phyloP scores from a whole-genome alignment of 2,888 invertebrate species.

The Arrhopalites spinosus region DNA sequence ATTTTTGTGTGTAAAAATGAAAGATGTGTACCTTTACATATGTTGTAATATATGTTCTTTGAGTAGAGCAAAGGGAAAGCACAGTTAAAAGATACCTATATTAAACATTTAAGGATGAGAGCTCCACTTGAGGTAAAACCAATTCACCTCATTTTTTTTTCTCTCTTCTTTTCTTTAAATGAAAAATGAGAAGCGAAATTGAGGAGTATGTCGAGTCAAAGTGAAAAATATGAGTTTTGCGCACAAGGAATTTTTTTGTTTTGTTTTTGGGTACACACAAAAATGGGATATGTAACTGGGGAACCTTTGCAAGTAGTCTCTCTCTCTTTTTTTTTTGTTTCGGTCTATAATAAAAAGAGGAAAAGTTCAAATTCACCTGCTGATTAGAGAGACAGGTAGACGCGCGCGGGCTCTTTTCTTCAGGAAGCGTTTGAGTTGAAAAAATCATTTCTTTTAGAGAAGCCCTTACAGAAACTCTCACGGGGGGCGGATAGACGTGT shows the following conservation, averaged over 20 bases:
- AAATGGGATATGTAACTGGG: neutral
- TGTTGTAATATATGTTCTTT: neutral
- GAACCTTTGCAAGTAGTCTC: conserved; percentile 24
- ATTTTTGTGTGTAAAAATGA: too few relatives aligned
- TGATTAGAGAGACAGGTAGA: conserved; percentile 51
- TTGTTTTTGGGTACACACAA: conserved; percentile 15
- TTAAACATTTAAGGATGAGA: too few relatives aligned
- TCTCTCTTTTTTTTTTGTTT: too few relatives aligned
- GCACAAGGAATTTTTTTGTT: conserved; percentile 30
- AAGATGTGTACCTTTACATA: too few relatives aligned
- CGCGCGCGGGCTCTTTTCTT: conserved; percentile 38
- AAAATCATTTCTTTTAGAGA: conserved; percentile 23
- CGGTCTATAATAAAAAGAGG: conserved; percentile 17
- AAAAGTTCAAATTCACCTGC: conserved; percentile 47
- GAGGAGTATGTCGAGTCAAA: conserved; percentile 36
- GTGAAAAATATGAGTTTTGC: conserved; percentile 42
- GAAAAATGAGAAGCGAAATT: conserved; percentile 45
- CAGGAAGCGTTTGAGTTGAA: conserved; percentile 29
- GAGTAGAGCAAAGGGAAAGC: neutral
- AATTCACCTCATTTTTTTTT: neutral
- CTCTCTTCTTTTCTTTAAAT: conserved; percentile 4
- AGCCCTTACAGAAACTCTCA: conserved; percentile 11
- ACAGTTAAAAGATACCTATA: neutral
- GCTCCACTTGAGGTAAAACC: neutral
- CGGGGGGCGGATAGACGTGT: conserved; percentile 29